Base-by-base conservation (phyloP, 2,888 invertebrate species). In the Caradrina clavipalpis region DNA sequence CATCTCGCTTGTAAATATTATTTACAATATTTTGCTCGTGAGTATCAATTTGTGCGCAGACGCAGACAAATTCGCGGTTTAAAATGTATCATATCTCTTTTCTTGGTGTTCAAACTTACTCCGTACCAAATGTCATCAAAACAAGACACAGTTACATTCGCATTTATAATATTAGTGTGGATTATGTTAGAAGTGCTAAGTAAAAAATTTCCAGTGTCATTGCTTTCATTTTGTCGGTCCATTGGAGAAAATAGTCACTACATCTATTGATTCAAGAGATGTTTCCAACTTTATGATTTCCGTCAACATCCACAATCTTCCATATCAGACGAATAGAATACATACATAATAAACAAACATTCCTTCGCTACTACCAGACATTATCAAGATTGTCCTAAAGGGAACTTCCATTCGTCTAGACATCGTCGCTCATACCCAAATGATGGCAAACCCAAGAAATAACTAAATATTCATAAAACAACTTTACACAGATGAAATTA, bases 401-500 rank as follows among this genome's bases (percentile, higher is more conserved):
- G 55, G 47, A 66, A 67, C 56, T 50, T 45, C 31, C 15, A 51
- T 39, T 3, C 1, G 53, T 56, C 55, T 56, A 80, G 62, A 66
- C 51, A 50, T 35, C 58, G n/a, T 58, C 47, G 6, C 51, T 65
- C 50, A 71, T 42, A 54, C 35, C 54, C 35, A 67, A 71, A 80
- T 73, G 61, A 76, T 64, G 13, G 57, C 26, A 58, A 72, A 69
- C 8, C 22, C 22, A 53, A 69, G 68, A 56, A 73, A 73, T 58
- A 64, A 67, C 64, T 69, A 80, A 75, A 85, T 76, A 64, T 72
- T 80, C 64, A 76, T 84, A 82, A 86, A 82, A 56, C 73, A 70
- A 62, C 72, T 77, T 73, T 73, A 68, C 73, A 65, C 74, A 78
- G 82, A 85, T 85, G 62, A 81, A 87, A 86, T 89, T 86, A 85